Base-by-base conservation (phyloP, 2,797 vertebrate species). In the Carduelis carduelis region DNA sequence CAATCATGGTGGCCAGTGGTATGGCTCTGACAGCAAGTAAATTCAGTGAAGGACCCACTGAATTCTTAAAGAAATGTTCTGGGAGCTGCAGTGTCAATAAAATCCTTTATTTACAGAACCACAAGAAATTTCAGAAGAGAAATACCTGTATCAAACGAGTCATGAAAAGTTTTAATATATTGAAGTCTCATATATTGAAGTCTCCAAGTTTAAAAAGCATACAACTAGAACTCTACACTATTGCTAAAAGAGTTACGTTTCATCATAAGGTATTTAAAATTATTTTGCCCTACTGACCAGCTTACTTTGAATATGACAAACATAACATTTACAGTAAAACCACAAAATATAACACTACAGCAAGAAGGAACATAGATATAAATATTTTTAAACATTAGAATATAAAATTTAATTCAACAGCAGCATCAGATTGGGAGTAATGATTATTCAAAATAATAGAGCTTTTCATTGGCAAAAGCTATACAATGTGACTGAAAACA, bases 1-100 rank as follows among this genome's bases (percentile, higher is more conserved):
- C 2, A 4, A 18, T 4, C 12, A 4, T 0, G 3, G 14, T 8
- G 15, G 39, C 43, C 64, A 61, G 16, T 55, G 9, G 1, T 6
- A 22, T 1, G 24, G 26, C n/a, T 84, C 50, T 2, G 0, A 55
- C 1, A 72, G 30, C 43, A 63, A 64, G 14, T 1, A 65, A 69
- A 69, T 14, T 23, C 83, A 74, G 21, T 17, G 41, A 72, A 47
- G 21, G 50, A 90, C 23, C 7, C 41, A 59, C 12, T 3, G 12
- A 69, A 41, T n/a, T 41, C 47, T 28, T 26, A 43, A 10, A 18
- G 27, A n/a, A 35, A 3, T 4, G 17, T 34, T 68, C 59, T 22
- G 30, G 16, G 21, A 93, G 18, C 5, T 39, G 12, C 35, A 61
- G 7, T 6, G 24, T 30, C 66, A 87, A 41, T 49, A 63, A 90